Evolutionary conservation across 1,140 invertebrate genomes (phyloP).

Genomic region (Hyposmocoma kahamanoa): DNA sequence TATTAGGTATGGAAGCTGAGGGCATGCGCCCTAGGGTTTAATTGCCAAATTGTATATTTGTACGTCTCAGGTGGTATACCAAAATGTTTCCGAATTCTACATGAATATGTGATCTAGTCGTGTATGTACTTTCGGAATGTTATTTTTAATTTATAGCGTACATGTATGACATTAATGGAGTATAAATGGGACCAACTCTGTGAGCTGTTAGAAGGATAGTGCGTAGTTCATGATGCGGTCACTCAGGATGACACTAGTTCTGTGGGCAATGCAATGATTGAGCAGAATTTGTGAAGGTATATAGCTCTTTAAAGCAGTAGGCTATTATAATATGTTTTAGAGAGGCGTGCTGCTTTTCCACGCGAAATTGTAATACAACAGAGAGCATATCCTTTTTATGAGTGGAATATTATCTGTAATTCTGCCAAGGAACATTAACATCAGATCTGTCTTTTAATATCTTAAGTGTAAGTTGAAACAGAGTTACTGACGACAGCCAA

Average conservation of each 20-base stretch:
- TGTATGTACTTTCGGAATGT: slow-evolving; percentile 73
- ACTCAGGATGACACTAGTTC: slow-evolving; percentile 1
- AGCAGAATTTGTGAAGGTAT: slow-evolving; percentile 40
- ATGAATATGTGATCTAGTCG: slow-evolving; percentile 72
- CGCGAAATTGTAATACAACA: slow-evolving; percentile 50
- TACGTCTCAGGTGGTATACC: slow-evolving; percentile 62
- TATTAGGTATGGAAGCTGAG: slow-evolving; percentile 24
- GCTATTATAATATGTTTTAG: slow-evolving; percentile 70
- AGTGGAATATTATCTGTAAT: slow-evolving; percentile 28
- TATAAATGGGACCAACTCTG: slow-evolving; percentile 68
- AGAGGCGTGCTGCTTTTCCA: slow-evolving; percentile 57
- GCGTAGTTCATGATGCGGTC: slow-evolving; percentile 34
- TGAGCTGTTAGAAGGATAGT: slow-evolving; percentile 39
- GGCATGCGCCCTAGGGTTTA: slow-evolving; percentile 27
- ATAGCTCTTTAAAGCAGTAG: slow-evolving; percentile 54
- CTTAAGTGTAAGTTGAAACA: slow-evolving; percentile 27
- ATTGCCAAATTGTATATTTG: slow-evolving; percentile 63
- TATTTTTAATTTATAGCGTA: slow-evolving; percentile 68
- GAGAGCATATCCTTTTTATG: slow-evolving; percentile 46
- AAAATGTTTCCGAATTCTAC: slow-evolving; percentile 72
- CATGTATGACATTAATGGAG: slow-evolving; percentile 54
- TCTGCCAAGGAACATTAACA: slow-evolving; percentile 41
- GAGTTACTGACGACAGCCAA: background rate
- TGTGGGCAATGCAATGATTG: slow-evolving; percentile 20
- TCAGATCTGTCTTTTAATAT: slow-evolving; percentile 52